Evolutionary conservation across 2,797 vertebrate genomes (phyloP), one percentile per base, ranked within the genome.

Genomic region (Rhadinocentrus ornatus): DNA sequence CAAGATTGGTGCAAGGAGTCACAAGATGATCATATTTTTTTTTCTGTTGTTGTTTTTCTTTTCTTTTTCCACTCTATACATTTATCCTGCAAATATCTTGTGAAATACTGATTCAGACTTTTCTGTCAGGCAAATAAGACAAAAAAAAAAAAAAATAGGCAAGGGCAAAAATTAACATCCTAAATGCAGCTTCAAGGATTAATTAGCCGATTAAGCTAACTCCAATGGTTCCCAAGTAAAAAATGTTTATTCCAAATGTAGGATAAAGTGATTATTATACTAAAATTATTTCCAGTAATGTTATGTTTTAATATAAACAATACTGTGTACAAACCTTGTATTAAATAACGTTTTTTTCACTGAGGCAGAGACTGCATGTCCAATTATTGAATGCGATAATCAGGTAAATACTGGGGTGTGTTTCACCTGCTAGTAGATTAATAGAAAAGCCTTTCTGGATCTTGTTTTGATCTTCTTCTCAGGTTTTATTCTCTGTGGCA

Each of bases 381-480:
- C 29, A 2, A n/a, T 56, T 58, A 24, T 54, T 66, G n/a, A 8
- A 57, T 18, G 55, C 53, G 16, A 32, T 56, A 26, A 35, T 71
- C 50, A 37, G 1, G 9, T 63, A 46, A 66, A 57, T 24, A 55
- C 16, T 12, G 18, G 44, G 58, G 24, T 59, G 35, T 26, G 46
- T 65, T 62, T 72, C 12, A 50, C 46, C 56, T 0, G 0, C 18
- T 16, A 44, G 22, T 1, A 20, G 5, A 44, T 22, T 37, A 37
- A 35, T 12, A n/a, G 24, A 16, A 24, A 35, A 16, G 4, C 0
- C 2, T 24, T 22, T n/a, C 12, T n/a, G 35, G 32, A 37, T 6
- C n/a, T 56, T 48, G 27, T 56, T 67, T 67, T 72, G 44, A 56
- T 68, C 53, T 29, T 8, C 16, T 29, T 5, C 34, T 66, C 26